Base-by-base conservation (phyloP, 2,113 vertebrate genomes). In the Caracal caracal region DNA sequence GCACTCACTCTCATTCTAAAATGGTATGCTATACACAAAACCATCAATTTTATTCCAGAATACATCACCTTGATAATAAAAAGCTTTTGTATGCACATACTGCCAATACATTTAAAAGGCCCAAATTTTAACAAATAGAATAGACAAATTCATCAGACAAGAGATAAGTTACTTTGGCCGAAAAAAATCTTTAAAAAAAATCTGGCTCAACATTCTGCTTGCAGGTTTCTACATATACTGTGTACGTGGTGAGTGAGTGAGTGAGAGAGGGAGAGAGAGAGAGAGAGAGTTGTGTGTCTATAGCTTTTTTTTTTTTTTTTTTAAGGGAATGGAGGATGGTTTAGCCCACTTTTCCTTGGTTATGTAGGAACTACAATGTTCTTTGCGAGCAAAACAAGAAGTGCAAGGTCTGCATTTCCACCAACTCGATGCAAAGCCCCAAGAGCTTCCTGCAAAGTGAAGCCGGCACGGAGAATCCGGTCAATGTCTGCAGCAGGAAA, bases 341-440 rank as follows among this genome's bases (percentile, higher is more conserved):
- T 94, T 93, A 96, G 98, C 87, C 95, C 97, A 94, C 66, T 90
- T 83, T 92, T 89, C 83, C 49, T 28, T 2, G 68, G 97, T 98
- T 99, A 99, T 0, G 98, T 98, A 98, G 99, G 99, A 98, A 99
- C 99, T 40, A 99, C 99, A 47, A 99, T 99, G 79, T 99, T 99
- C 98, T 99, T 99, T 97, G 99, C 99, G 47, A 99, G 98, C 97
- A 99, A 98, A 95, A 99, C 98, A 97, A 99, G 99, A 97, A 99
- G 99, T 85, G 99, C 99, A n/a, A 99, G 99, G 97, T 99, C 99
- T 90, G 99, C 98, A 0, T 99, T 99, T 66, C 99, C 99, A 35
- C 99, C 98, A 0, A 99, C 99, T 93, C 93, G 99, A 94, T 99
- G 99, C 96, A 99, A 98, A 75, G 99, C 99, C 97, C 99, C 99